Conservation (phyloP, 1,140 invertebrate genomes). For the Hormaphis cornu region DNA sequence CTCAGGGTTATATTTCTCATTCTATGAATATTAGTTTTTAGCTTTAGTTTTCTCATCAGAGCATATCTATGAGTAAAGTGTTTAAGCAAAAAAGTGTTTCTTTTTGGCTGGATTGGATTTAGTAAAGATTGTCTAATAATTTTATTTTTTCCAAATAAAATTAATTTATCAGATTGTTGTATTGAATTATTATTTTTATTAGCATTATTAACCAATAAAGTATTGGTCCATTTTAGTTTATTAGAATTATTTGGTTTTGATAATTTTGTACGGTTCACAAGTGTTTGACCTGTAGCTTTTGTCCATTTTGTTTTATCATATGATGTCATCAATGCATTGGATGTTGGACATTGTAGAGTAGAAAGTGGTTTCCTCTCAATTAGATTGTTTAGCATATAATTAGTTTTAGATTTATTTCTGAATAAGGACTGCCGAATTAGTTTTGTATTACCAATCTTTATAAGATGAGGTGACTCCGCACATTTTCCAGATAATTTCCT, state of each 20-base stretch:
- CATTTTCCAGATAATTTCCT: not conserved
- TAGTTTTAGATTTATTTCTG: slow-evolving; percentile 14
- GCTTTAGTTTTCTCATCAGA: slow-evolving; percentile 14
- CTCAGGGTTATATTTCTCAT: not conserved
- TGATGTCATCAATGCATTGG: not conserved
- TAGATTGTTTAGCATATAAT: not conserved
- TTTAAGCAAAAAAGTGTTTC: not conserved
- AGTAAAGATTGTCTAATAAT: slow-evolving; percentile 19
- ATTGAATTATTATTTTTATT: not conserved
- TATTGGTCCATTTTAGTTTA: slow-evolving; percentile 27
- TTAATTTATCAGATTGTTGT: slow-evolving; percentile 10
- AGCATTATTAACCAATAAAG: slow-evolving; percentile 1
- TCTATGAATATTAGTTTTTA: not conserved
- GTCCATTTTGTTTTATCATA: slow-evolving; percentile 7
- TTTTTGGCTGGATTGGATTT: not conserved
- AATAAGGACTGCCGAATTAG: slow-evolving; percentile 15
- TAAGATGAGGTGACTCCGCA: not conserved
- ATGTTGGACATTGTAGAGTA: not conserved
- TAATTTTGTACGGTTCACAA: not conserved
- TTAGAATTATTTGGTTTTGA: not conserved
- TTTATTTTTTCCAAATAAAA: slow-evolving; percentile 29
- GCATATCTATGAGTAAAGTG: slow-evolving; percentile 14
- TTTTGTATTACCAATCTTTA: slow-evolving; percentile 24
- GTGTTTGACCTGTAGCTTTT: not conserved
- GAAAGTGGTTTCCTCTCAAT: not conserved